Percentiles rank a stretch among this genome's conserved stretches.
Evolutionary conservation across 2,797 vertebrate species (phyloP).

Genomic region (Malurus leucopterus): DNA sequence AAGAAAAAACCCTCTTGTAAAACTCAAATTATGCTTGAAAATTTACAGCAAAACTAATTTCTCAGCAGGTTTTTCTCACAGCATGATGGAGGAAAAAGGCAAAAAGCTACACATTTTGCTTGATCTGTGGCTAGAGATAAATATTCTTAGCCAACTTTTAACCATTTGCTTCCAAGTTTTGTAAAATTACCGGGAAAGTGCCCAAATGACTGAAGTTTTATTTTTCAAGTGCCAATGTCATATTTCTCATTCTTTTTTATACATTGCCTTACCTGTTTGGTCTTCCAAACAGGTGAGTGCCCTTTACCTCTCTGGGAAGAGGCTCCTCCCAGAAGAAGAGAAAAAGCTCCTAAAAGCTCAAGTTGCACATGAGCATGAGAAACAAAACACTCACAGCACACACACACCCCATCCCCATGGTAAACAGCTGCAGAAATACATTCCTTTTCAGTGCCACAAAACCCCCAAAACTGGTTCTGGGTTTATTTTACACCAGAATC

Average conservation of each 20-base stretch:
- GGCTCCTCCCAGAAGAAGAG: background rate
- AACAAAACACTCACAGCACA: background rate
- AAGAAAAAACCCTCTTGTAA: fast-evolving
- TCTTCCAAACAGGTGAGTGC: fast-evolving
- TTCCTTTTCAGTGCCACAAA: background rate
- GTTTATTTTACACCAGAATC: background rate
- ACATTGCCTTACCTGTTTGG: background rate
- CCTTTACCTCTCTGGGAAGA: background rate
- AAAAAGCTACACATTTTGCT: background rate
- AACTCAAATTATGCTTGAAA: background rate
- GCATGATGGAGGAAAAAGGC: background rate
- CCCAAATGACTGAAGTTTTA: background rate
- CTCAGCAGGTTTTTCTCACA: background rate
- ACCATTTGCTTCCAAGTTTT: background rate
- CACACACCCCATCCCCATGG: fast-evolving
- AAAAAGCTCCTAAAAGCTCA: background rate
- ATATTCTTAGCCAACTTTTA: background rate
- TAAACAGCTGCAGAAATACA: background rate
- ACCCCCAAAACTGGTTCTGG: background rate
- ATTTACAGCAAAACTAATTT: background rate
- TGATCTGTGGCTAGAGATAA: background rate
- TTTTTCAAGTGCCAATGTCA: background rate
- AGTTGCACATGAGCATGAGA: fast-evolving
- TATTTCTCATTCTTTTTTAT: background rate
- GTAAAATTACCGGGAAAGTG: background rate